A percentile compares a stretch with the other conserved stretches of the same genome.
Conservation (phyloP, 2,113 vertebrate species). For the Podilymbus podiceps region DNA sequence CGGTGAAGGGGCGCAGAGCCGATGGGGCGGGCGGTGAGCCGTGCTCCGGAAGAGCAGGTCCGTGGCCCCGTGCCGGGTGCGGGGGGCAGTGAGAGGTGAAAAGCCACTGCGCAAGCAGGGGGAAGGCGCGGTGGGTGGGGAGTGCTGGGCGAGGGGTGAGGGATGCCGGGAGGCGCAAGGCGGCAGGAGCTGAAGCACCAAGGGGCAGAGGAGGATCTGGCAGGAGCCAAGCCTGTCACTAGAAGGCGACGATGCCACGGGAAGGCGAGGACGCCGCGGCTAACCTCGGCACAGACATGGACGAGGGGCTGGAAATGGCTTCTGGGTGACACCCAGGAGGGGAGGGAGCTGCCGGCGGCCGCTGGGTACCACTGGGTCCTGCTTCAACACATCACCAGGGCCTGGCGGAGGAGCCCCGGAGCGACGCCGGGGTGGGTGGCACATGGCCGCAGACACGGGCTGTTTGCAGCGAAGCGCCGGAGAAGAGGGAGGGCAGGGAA, state of each 20-base stretch:
- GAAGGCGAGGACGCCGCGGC: no score
- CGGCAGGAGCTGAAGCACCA: not conserved
- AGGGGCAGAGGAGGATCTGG: not conserved
- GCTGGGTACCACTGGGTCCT: rapidly evolving
- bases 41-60: not conserved
- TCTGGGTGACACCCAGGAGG: not conserved
- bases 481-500: not conserved
- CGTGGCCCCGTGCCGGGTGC: not conserved
- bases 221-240: not conserved
- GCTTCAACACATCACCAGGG: rapidly evolving
- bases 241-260: not conserved
- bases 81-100: not conserved
- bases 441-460: no score
- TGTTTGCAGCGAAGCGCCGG: not conserved
- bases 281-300: not conserved
- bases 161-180: not conserved
- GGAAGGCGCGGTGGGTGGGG: not conserved
- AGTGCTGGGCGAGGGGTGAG: not conserved
- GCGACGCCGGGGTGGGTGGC: not conserved
- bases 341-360: not conserved
- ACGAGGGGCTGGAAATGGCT: not conserved
- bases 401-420: not conserved
- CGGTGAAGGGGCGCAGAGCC: not conserved
- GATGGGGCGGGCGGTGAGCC: not conserved
- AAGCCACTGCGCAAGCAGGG: not conserved